Percentiles rank a stretch among this genome's conserved stretches.
Conservation (phyloP, 2,797 vertebrate genomes). For the Novumbra hubbsi region DNA sequence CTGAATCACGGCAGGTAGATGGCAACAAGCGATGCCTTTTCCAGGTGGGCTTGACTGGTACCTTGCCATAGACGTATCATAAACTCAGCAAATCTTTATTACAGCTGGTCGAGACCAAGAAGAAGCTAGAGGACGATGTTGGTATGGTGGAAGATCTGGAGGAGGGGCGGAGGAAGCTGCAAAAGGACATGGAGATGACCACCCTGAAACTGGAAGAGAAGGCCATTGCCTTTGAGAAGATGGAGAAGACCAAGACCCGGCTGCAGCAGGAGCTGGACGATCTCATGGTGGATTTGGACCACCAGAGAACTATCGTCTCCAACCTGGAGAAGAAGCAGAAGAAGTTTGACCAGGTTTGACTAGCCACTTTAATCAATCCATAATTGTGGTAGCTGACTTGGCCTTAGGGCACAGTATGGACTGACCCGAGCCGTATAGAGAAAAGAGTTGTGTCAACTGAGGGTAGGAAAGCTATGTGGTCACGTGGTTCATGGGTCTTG, state of each 20-base stretch:
- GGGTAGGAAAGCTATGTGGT: too few relatives aligned
- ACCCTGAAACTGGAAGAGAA: conserved; percentile 86
- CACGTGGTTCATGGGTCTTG: too few relatives aligned
- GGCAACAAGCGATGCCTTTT: too few relatives aligned
- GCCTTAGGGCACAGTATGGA: not conserved
- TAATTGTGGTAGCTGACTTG: not conserved
- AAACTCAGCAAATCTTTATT: not conserved
- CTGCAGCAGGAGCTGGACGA: conserved; percentile 89
- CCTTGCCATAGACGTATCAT: not conserved
- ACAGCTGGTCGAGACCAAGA: conserved; percentile 82
- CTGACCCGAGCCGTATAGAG: too few relatives aligned
- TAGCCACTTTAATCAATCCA: not conserved
- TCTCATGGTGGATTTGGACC: conserved; percentile 83
- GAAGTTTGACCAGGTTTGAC: conserved; percentile 85
- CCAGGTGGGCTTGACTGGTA: too few relatives aligned
- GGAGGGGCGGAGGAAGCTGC: conserved; percentile 81
- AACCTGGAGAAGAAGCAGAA: conserved; percentile 90
- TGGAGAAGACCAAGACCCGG: conserved; percentile 89
- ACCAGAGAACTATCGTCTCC: conserved; percentile 85
- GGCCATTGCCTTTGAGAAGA: conserved; percentile 81
- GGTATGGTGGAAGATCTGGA: conserved; percentile 85
- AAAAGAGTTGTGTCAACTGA: too few relatives aligned
- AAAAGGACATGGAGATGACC: conserved; percentile 82
- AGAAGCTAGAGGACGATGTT: conserved; percentile 85
- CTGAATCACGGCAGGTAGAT: too few relatives aligned